Conservation (phyloP, 2,888 invertebrate species). For the Melanophora roralis region DNA sequence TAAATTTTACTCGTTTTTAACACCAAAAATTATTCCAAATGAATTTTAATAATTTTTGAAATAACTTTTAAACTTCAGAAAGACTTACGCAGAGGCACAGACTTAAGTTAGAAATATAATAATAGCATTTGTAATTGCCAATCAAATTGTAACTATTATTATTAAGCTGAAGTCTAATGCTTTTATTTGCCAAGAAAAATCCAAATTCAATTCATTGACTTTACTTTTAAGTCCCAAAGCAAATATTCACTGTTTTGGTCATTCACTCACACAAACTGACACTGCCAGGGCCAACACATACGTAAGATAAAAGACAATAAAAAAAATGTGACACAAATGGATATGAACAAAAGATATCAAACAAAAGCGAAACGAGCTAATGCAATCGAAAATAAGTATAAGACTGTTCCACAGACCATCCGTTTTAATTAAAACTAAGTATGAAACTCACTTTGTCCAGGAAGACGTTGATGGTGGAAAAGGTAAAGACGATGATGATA, state of each 20-base stretch:
- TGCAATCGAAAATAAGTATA: conserved; percentile 13
- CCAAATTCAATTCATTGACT: conserved; percentile 29
- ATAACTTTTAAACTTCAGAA: too few species aligned
- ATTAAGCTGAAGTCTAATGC: too few species aligned
- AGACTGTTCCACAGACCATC: conserved; percentile 46
- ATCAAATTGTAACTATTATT: too few species aligned
- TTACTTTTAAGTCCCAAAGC: conserved; percentile 24
- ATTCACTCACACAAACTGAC: neutral
- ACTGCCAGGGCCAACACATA: neutral
- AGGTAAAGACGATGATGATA: neutral
- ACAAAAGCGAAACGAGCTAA: conserved; percentile 10
- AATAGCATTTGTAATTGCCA: too few species aligned
- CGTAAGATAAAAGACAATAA: neutral
- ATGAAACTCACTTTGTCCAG: neutral
- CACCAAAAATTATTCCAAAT: too few species aligned
- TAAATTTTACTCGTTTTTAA: too few species aligned
- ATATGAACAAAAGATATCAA: conserved; percentile 12
- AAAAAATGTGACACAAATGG: neutral
- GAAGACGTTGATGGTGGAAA: neutral
- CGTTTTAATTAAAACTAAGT: conserved; percentile 58
- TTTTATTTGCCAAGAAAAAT: too few species aligned
- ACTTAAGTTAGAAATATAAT: too few species aligned
- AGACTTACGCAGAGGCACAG: too few species aligned
- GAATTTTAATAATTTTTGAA: too few species aligned
- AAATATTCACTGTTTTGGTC: conserved; percentile 14